phyloP scores from a whole-genome alignment of 2,113 vertebrate species.

The Pao palembangensis region DNA sequence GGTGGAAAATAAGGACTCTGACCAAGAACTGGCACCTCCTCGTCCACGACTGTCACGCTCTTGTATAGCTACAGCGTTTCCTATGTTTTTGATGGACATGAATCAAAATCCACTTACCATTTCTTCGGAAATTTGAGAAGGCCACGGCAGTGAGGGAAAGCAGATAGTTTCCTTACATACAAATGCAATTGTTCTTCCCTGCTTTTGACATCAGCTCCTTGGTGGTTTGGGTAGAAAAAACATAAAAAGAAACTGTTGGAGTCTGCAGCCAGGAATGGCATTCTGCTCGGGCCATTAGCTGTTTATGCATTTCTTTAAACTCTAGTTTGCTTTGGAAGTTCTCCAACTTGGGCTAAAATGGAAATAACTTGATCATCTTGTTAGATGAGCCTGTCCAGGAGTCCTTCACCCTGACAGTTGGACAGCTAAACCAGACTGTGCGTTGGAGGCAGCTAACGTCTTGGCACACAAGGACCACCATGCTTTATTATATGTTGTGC shows the following conservation, averaged over 20 bases:
- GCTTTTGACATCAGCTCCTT: constrained; percentile 15
- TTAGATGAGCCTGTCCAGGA: constrained; percentile 11
- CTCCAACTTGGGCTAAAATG: constrained; percentile 12
- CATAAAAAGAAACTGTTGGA: constrained; percentile 13
- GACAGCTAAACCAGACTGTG: constrained; percentile 13
- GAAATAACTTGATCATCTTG: constrained; percentile 1
- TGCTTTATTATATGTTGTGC: not conserved
- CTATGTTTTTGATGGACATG: constrained; percentile 46
- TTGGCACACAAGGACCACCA: too few relatives aligned
- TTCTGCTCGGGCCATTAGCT: constrained; percentile 34
- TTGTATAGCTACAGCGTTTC: constrained; percentile 14
- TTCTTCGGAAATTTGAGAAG: constrained; percentile 16
- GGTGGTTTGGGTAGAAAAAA: constrained; percentile 19
- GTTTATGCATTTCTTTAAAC: constrained; percentile 17
- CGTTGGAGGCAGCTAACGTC: not conserved
- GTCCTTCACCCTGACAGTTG: constrained; percentile 11
- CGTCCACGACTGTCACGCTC: constrained; percentile 23
- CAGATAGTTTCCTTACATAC: constrained; percentile 14
- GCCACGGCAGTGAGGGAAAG: constrained; percentile 7
- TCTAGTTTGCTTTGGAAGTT: constrained; percentile 24
- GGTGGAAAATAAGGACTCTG: constrained; percentile 41
- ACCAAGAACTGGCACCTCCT: constrained; percentile 25
- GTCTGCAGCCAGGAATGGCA: constrained; percentile 11
- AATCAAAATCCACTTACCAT: constrained; percentile 40
- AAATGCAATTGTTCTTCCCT: constrained; percentile 8